Percentiles rank a stretch among this genome's conserved stretches.
phyloP scores from a whole-genome alignment of 1,140 invertebrate species.

The Prorops nasuta region DNA sequence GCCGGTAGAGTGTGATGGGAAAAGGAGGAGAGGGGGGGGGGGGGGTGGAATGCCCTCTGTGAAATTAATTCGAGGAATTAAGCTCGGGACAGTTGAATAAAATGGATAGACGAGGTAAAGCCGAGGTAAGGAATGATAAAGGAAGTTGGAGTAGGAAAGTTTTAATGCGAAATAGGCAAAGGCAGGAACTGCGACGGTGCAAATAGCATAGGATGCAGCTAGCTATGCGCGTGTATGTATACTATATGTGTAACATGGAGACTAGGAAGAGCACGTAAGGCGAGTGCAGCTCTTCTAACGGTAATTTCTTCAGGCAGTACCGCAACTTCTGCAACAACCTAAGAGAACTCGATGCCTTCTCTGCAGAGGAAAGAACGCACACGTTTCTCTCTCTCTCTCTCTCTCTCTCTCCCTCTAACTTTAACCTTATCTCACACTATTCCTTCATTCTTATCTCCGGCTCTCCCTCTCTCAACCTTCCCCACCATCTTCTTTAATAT shows the following conservation, averaged over 20 bases:
- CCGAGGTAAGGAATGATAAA: neutral
- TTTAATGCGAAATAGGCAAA: neutral
- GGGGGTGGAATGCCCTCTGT: constrained; percentile 1
- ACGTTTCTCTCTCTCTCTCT: too few species aligned
- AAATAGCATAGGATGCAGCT: neutral
- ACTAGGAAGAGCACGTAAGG: constrained; percentile 45
- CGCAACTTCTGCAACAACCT: constrained; percentile 38
- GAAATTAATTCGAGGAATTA: neutral
- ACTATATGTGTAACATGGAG: constrained; percentile 29
- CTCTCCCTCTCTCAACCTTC: too few species aligned
- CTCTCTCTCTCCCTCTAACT: too few species aligned
- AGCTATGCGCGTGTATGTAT: too few species aligned
- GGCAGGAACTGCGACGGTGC: neutral
- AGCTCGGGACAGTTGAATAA: neutral
- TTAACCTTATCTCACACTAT: too few species aligned
- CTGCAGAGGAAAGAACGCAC: too few species aligned
- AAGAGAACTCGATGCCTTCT: too few species aligned
- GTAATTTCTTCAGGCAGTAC: constrained; percentile 54
- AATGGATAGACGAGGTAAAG: neutral
- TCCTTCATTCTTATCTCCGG: too few species aligned
- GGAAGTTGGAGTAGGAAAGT: neutral
- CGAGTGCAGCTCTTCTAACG: constrained; percentile 51
- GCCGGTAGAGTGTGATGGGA: constrained; percentile 7
- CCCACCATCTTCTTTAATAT: too few species aligned
- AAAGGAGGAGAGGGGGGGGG: constrained; percentile 13